Conservation (phyloP, 2,113 vertebrate species). For the Xiphophorus maculatus region DNA sequence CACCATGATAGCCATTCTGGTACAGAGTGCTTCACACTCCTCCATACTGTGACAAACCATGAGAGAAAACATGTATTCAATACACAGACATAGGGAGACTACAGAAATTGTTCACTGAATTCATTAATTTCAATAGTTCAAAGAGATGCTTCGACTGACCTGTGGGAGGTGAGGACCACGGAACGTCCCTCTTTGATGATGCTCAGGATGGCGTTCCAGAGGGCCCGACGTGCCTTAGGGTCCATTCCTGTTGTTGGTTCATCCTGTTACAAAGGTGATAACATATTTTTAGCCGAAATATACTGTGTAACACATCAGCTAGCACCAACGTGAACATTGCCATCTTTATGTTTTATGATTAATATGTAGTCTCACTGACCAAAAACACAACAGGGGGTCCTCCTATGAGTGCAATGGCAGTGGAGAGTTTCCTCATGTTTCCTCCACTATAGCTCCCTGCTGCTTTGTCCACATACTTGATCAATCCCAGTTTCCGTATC, state of each 20-base stretch:
- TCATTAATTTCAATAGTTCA: neutral
- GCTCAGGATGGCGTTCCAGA: conserved; percentile 96
- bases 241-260: conserved; percentile 99
- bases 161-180: conserved; percentile 96
- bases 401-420: conserved; percentile 95
- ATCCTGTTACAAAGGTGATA: conserved; percentile 80
- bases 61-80: neutral
- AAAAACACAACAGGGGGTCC: conserved; percentile 96
- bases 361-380: conserved; percentile 80
- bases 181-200: conserved; percentile 96
- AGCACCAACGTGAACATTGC: neutral
- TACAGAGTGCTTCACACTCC: conserved; percentile 96
- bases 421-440: conserved; percentile 96
- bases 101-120: neutral
- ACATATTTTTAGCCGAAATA: conserved; percentile 17
- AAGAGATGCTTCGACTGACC: conserved; percentile 69
- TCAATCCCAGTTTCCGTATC: conserved; percentile 91
- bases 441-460: conserved; percentile 97
- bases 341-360: neutral
- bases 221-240: conserved; percentile 92
- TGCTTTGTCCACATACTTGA: conserved; percentile 92
- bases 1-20: conserved; percentile 99
- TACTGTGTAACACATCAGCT: neutral
- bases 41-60: conserved; percentile 87
- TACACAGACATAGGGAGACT: neutral